Conservation (phyloP, 2,888 invertebrate genomes). For the Brachynemurus nebulosus region DNA sequence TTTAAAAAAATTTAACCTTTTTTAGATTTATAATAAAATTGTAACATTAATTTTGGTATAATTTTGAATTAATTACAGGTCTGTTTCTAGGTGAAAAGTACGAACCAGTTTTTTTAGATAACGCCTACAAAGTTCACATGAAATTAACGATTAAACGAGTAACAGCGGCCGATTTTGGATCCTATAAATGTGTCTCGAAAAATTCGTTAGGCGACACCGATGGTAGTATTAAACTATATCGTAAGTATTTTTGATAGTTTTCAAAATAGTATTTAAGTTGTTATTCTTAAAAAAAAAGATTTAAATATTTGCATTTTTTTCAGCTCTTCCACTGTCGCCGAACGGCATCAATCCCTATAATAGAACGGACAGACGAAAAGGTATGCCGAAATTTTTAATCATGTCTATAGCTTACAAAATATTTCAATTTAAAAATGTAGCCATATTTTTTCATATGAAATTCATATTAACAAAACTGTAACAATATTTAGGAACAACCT, state of each 20-base stretch:
- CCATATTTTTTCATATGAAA: too few relatives aligned
- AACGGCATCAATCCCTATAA: constrained; percentile 6
- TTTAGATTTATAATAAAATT: too few relatives aligned
- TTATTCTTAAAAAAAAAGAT: too few relatives aligned
- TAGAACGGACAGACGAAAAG: constrained; percentile 9
- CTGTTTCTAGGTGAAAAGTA: constrained; percentile 42
- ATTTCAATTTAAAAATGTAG: too few relatives aligned
- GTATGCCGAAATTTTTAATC: constrained; percentile 2
- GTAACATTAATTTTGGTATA: too few relatives aligned
- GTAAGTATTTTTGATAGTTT: constrained; percentile 36
- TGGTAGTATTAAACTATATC: constrained; percentile 56
- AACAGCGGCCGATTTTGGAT: constrained; percentile 44
- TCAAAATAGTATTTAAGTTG: too few relatives aligned
- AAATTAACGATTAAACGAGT: constrained; percentile 51
- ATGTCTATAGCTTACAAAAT: too few relatives aligned
- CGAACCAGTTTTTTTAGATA: constrained; percentile 51
- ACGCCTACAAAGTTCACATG: constrained; percentile 60
- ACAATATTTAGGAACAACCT: too few relatives aligned
- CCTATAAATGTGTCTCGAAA: constrained; percentile 59
- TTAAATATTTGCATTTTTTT: constrained; percentile 1
- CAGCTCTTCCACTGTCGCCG: constrained; percentile 8
- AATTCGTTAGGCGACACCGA: constrained; percentile 61
- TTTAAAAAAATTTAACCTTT: too few relatives aligned
- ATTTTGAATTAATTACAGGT: neutral
- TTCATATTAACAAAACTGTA: too few relatives aligned